A percentile compares a stretch with the other conserved stretches of the same genome.
phyloP scores from a whole-genome alignment of 2,797 vertebrate species.

The Macropus fuliginosus region DNA sequence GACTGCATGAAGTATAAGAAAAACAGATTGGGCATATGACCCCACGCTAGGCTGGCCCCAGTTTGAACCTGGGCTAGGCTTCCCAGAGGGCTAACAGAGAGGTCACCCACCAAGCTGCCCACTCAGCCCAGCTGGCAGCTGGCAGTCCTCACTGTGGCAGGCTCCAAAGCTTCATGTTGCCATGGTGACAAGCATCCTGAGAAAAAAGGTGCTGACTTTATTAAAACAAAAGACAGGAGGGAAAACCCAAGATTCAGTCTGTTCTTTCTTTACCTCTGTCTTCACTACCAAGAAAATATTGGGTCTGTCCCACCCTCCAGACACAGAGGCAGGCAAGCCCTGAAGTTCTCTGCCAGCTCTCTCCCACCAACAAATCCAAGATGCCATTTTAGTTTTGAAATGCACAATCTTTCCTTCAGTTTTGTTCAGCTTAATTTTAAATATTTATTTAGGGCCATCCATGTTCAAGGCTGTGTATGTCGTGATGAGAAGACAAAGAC shows the following conservation, averaged over 20 bases:
- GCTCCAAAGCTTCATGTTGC: not conserved
- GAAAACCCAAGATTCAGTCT: not conserved
- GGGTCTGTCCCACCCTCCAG: not conserved
- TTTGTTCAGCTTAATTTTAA: not conserved
- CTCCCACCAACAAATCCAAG: not conserved
- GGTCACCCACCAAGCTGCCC: not conserved
- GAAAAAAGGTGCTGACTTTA: not conserved
- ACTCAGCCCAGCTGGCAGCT: not conserved
- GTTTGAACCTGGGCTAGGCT: not conserved
- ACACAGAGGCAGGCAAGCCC: not conserved
- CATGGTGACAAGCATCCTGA: not conserved
- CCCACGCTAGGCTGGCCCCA: not conserved
- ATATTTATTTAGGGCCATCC: not conserved
- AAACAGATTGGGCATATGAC: not conserved
- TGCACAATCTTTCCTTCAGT: not conserved
- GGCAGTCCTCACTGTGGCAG: not conserved
- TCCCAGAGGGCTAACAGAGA: not conserved
- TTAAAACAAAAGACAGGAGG: not conserved
- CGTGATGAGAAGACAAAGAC: not conserved
- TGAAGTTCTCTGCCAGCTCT: not conserved
- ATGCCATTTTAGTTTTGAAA: not conserved
- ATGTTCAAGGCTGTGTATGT: not conserved
- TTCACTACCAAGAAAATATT: not conserved
- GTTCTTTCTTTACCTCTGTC: not conserved
- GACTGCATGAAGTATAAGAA: not conserved